A percentile compares a stretch with the other conserved stretches of the same genome.
Evolutionary conservation across 2,888 invertebrate genomes (phyloP).

Genomic region (Schizotus pectinicornis): DNA sequence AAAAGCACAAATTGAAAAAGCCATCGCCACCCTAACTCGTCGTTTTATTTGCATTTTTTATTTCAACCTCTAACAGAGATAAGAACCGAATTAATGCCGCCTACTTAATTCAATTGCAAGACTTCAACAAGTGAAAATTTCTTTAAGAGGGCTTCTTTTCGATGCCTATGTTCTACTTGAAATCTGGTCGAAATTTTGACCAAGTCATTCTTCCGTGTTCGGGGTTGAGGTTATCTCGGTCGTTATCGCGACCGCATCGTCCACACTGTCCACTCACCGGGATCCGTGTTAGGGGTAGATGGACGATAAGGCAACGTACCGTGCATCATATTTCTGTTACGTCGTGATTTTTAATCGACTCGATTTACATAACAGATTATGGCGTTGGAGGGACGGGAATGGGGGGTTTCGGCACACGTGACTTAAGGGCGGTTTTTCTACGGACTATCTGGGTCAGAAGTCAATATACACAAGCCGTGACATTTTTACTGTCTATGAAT

Average conservation of each 20-base stretch:
- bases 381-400: neutral
- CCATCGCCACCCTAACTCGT: neutral
- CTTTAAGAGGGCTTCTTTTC: too few relatives aligned
- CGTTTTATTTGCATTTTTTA: conserved; percentile 4
- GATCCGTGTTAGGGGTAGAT: conserved; percentile 37
- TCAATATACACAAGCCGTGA: conserved; percentile 28
- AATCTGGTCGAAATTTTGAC: conserved; percentile 5
- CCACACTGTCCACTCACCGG: conserved; percentile 36
- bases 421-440: conserved; percentile 30
- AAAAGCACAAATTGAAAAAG: too few relatives aligned
- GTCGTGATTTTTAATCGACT: conserved; percentile 44
- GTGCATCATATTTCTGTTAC: conserved; percentile 46
- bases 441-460: conserved; percentile 23
- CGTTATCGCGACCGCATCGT: conserved; percentile 38
- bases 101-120: conserved; percentile 6
- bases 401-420: neutral
- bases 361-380: conserved; percentile 46
- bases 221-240: conserved; percentile 30
- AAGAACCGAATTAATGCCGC: neutral
- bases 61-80: conserved; percentile 18
- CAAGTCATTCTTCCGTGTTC: conserved; percentile 41
- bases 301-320: conserved; percentile 35
- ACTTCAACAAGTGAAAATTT: conserved; percentile 6
- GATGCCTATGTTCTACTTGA: too few relatives aligned
- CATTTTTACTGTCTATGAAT: conserved; percentile 38